Conservation (phyloP, 2,888 invertebrate genomes). For the Heliconius sara region DNA sequence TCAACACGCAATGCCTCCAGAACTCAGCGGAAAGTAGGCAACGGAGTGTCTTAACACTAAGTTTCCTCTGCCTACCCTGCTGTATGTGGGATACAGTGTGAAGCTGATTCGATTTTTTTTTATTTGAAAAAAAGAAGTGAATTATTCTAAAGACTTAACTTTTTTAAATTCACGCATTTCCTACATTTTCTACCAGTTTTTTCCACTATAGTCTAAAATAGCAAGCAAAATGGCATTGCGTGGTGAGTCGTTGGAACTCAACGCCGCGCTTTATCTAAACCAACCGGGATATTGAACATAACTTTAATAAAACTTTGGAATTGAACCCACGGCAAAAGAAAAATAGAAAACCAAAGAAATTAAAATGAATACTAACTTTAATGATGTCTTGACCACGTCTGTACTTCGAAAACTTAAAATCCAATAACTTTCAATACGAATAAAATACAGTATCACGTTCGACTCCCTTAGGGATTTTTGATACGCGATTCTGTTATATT, state of each 20-base stretch:
- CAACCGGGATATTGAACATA: neutral
- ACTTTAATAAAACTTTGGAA: neutral
- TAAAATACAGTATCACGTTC: slow-evolving; percentile 51
- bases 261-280: neutral
- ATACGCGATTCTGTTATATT: slow-evolving; percentile 29
- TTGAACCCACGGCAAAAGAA: neutral
- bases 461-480: slow-evolving; percentile 46
- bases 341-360: neutral
- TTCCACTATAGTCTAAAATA: neutral
- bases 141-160: neutral
- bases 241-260: neutral
- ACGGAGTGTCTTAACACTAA: no score
- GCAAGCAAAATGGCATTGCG: neutral
- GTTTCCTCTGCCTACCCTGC: no score
- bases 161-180: no score
- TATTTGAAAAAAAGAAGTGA: no score
- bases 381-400: slow-evolving; percentile 32
- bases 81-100: no score
- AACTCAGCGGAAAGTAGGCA: no score
- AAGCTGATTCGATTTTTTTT: no score
- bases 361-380: slow-evolving; percentile 48
- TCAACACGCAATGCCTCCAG: no score
- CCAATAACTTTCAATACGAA: slow-evolving; percentile 2
- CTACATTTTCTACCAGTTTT: neutral
- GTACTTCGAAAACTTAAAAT: slow-evolving; percentile 14